Conservation (phyloP, 2,797 vertebrate species). For the Fratercula arctica region DNA sequence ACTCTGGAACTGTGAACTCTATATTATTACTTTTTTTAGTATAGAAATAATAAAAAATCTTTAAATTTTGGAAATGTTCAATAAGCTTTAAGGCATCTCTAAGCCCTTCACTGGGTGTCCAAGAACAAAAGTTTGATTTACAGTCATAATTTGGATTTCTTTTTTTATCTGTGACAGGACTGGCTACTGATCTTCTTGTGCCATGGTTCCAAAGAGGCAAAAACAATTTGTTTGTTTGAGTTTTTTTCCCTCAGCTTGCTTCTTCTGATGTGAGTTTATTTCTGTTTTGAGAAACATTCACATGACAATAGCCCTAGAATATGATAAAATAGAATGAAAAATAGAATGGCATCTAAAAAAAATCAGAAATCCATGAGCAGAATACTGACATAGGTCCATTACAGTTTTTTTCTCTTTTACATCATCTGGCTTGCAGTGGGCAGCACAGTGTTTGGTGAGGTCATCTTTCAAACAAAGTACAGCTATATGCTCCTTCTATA, state of each 20-base stretch:
- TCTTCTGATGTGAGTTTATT: not conserved
- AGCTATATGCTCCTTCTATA: not conserved
- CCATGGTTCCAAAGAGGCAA: not conserved
- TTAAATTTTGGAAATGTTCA: not conserved
- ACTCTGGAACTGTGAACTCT: not conserved
- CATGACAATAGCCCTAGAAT: not conserved
- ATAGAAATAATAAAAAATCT: not conserved
- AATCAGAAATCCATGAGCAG: not conserved
- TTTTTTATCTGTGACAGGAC: not conserved
- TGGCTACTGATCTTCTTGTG: not conserved
- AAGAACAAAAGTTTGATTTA: not conserved
- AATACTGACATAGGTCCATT: not conserved
- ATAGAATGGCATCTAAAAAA: not conserved
- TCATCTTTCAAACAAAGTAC: not conserved
- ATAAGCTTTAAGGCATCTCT: not conserved
- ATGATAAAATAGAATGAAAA: not conserved
- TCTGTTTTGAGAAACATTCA: not conserved
- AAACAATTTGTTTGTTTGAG: rapidly evolving
- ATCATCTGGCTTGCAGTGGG: not conserved
- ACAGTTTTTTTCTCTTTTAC: not conserved
- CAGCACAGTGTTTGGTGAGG: not conserved
- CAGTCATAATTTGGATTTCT: not conserved
- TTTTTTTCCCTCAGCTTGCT: not conserved
- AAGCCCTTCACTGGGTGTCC: not conserved
- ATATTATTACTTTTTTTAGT: not conserved